phyloP scores from a whole-genome alignment of 2,113 vertebrate species.

The Fukomys damarensis region DNA sequence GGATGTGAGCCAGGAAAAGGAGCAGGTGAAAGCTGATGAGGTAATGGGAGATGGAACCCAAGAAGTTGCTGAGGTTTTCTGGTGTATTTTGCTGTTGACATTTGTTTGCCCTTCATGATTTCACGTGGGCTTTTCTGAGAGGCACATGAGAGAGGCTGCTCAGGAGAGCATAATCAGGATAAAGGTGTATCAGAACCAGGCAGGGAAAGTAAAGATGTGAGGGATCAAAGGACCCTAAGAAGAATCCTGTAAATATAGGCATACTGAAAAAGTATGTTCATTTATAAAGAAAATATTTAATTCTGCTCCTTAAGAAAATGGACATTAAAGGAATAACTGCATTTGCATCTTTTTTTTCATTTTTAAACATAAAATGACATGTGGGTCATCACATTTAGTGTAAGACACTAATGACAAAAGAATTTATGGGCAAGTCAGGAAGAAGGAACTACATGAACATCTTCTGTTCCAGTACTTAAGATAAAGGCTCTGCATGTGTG shows the following conservation, averaged over 20 bases:
- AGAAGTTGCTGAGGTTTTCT: neutral
- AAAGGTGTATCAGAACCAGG: neutral
- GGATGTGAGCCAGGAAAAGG: neutral
- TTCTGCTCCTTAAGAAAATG: neutral
- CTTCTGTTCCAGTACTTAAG: neutral
- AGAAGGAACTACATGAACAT: neutral
- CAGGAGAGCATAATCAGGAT: rapidly evolving
- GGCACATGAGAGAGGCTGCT: neutral
- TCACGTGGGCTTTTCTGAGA: neutral
- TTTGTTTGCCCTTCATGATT: neutral
- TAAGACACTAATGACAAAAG: neutral
- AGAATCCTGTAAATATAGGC: neutral
- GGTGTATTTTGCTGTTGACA: neutral
- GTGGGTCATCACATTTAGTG: neutral
- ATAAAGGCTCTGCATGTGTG: neutral
- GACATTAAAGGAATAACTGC: neutral
- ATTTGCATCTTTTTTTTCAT: neutral
- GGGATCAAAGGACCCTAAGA: neutral
- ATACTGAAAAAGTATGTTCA: neutral
- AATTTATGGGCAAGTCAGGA: neutral
- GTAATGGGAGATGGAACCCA: rapidly evolving
- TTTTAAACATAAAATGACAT: neutral
- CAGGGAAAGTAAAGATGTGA: neutral
- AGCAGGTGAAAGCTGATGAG: neutral
- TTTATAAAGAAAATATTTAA: neutral